These are phyloP conservation scores for Orthonychiurus folsomi DNA, from an alignment of 2,888 invertebrate species.

Conservation along the genomic window DNA sequence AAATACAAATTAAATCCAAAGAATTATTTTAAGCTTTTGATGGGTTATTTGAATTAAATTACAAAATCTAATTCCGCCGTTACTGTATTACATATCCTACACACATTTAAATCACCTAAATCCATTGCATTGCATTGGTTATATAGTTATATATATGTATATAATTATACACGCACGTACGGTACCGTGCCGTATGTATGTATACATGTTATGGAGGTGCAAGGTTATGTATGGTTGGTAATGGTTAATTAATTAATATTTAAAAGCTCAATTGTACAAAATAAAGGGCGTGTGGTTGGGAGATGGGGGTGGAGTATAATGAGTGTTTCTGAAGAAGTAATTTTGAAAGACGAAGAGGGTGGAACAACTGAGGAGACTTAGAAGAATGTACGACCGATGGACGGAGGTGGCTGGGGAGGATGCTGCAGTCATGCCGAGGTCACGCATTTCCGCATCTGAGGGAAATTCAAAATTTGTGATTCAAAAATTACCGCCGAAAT, in stretches of 20 bases:
- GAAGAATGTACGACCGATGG: slow-evolving; percentile 29
- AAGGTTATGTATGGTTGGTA: neutral
- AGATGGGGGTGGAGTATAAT: too few species aligned
- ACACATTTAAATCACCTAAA: neutral
- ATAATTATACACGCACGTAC: too few species aligned
- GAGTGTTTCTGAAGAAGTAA: too few species aligned
- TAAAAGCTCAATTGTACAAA: neutral
- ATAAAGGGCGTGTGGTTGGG: too few species aligned
- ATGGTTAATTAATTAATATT: neutral
- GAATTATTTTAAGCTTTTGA: too few species aligned
- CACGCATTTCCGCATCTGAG: slow-evolving; percentile 40
- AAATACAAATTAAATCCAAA: too few species aligned
- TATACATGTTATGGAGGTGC: too few species aligned
- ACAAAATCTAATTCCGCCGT: too few species aligned
- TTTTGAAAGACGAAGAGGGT: slow-evolving; percentile 6
- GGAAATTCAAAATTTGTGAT: too few species aligned
- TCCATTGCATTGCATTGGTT: neutral
- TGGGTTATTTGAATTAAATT: too few species aligned
- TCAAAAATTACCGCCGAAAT: neutral
- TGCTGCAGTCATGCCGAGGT: slow-evolving; percentile 39
- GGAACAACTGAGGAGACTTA: slow-evolving; percentile 15
- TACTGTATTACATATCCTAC: too few species aligned
- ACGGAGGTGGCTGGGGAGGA: slow-evolving; percentile 36
- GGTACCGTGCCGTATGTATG: too few species aligned
- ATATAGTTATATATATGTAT: neutral